phyloP scores from a whole-genome alignment of 2,888 invertebrate genomes.

The Malthinus flaveolus region DNA sequence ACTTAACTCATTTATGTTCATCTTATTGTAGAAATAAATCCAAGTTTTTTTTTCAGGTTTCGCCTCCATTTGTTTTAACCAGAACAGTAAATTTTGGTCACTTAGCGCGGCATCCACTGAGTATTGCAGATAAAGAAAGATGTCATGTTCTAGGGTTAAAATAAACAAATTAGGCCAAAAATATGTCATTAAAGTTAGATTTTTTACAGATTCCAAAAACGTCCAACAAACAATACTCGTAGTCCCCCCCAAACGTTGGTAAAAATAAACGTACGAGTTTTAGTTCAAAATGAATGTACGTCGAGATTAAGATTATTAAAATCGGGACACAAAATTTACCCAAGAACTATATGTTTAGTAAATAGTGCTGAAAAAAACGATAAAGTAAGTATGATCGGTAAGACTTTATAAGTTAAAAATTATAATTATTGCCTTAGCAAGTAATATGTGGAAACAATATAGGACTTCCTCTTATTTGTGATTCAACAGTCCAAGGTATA shows the following conservation, averaged over 20 bases:
- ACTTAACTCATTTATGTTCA: too few species aligned
- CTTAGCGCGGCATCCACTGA: neutral
- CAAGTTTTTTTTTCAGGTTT: constrained; percentile 3
- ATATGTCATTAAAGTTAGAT: neutral
- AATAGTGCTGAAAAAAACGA: too few species aligned
- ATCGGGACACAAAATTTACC: too few species aligned
- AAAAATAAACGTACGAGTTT: constrained; percentile 4
- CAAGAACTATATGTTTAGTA: too few species aligned
- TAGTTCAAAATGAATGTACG: constrained; percentile 7
- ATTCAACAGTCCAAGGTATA: constrained; percentile 9
- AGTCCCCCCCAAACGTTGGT: constrained; percentile 1
- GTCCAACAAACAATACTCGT: too few species aligned
- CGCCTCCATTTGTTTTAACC: neutral
- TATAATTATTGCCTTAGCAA: neutral
- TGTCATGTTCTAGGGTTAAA: constrained; percentile 11
- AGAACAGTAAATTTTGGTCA: neutral
- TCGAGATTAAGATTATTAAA: neutral
- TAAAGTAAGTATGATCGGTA: too few species aligned
- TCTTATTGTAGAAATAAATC: too few species aligned
- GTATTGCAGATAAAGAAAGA: neutral
- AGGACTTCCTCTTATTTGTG: neutral
- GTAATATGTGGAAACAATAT: too few species aligned
- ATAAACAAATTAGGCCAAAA: neutral
- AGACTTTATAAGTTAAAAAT: too few species aligned
- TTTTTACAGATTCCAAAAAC: too few species aligned